A percentile compares a stretch with the other conserved stretches of the same genome.
phyloP scores from a whole-genome alignment of 2,888 invertebrate genomes.

The Heliothis peltigera region DNA sequence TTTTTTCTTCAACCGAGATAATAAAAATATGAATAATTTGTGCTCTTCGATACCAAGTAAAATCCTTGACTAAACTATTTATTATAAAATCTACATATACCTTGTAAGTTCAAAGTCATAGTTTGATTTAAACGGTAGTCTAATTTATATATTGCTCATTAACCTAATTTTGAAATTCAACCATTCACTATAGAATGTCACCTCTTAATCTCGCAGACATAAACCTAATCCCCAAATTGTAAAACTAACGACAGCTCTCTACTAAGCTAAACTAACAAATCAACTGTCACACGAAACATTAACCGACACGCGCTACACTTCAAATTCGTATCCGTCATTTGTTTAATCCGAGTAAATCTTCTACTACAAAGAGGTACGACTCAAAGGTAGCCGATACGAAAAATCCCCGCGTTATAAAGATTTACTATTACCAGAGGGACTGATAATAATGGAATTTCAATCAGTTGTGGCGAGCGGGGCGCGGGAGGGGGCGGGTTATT shows the following conservation, averaged over 20 bases:
- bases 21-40: too few relatives aligned
- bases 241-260: slow-evolving; percentile 3
- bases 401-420: slow-evolving; percentile 81
- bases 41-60: too few relatives aligned
- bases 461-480: slow-evolving; percentile 72
- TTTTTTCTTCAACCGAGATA: background rate
- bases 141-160: too few relatives aligned
- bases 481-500: slow-evolving; percentile 54
- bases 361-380: slow-evolving; percentile 75
- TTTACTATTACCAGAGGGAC: slow-evolving; percentile 80
- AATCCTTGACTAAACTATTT: too few relatives aligned
- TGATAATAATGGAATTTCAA: slow-evolving; percentile 89
- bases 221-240: background rate
- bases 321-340: slow-evolving; percentile 64
- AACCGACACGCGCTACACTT: slow-evolving; percentile 21
- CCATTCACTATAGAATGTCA: background rate
- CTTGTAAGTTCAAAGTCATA: too few relatives aligned
- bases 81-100: too few relatives aligned
- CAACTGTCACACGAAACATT: slow-evolving; percentile 30
- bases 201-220: background rate
- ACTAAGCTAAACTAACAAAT: slow-evolving; percentile 22
- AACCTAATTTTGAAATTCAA: too few relatives aligned
- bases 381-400: slow-evolving; percentile 77
- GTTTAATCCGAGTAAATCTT: slow-evolving; percentile 77
- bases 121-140: too few relatives aligned